Evolutionary conservation across 2,888 invertebrate species (phyloP).

Genomic region (Euzetes globulus): DNA sequence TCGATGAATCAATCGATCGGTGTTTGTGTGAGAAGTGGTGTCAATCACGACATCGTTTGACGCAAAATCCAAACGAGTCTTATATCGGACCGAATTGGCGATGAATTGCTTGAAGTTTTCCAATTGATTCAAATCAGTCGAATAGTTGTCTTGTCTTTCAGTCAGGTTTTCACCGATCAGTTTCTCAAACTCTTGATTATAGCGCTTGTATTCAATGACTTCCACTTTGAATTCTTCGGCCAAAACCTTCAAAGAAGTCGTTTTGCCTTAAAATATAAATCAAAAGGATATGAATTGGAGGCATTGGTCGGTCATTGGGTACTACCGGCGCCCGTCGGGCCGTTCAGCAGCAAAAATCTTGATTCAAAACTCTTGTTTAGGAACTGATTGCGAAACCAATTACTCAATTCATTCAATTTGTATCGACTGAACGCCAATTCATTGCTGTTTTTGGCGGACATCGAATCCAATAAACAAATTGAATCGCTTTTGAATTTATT

Average conservation of each 20-base stretch:
- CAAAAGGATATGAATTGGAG: background rate
- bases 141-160: background rate
- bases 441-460: background rate
- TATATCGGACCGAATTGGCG: background rate
- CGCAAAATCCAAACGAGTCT: background rate
- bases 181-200: background rate
- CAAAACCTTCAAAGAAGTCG: conserved; percentile 24
- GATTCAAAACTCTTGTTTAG: background rate
- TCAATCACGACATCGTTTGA: background rate
- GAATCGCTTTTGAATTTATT: background rate
- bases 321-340: conserved; percentile 23
- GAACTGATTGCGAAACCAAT: conserved; percentile 15
- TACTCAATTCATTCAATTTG: conserved; percentile 1
- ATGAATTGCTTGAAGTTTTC: conserved; percentile 15
- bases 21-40: background rate
- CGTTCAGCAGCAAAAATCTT: conserved; percentile 9
- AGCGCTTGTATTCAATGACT: conserved; percentile 14
- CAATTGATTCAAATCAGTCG: background rate
- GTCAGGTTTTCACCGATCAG: background rate
- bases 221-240: conserved; percentile 19
- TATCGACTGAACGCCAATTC: conserved; percentile 19
- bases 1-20: background rate
- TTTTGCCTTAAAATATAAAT: conserved; percentile 14
- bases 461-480: conserved; percentile 8
- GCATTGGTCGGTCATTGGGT: background rate